Conservation (phyloP, 2,113 vertebrate species). For the Nycticryphes semicollaris region DNA sequence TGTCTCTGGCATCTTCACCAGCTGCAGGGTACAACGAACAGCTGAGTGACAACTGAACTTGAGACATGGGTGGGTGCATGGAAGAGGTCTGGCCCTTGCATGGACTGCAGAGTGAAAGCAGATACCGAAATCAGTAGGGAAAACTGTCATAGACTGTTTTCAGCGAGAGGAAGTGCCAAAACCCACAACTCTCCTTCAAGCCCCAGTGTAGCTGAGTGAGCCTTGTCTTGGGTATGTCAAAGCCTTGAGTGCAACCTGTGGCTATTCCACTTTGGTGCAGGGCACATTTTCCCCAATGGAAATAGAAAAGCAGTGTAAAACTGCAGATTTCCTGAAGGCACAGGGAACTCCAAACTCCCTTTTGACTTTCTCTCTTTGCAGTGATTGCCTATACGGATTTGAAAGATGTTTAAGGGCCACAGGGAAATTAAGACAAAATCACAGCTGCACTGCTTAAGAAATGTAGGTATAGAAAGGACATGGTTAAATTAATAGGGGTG, state of each 20-base stretch:
- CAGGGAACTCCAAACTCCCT: not conserved
- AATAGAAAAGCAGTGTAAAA: not conserved
- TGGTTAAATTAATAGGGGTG: conserved; percentile 59
- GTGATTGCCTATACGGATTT: not conserved
- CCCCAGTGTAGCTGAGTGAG: not conserved
- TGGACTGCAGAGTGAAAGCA: not conserved
- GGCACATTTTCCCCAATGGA: not conserved
- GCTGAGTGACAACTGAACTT: not conserved
- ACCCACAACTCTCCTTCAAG: not conserved
- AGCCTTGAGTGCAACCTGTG: not conserved
- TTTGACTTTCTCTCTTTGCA: not conserved
- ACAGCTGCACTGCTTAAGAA: conserved; percentile 36
- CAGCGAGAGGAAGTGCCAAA: rapidly evolving
- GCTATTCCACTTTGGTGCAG: not conserved
- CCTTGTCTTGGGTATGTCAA: not conserved
- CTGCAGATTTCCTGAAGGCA: not conserved
- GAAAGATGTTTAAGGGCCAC: conserved; percentile 9
- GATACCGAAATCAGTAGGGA: not conserved
- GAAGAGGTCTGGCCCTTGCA: not conserved
- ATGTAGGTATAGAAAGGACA: conserved; percentile 46
- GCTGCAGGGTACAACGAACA: not conserved
- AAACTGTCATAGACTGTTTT: not conserved
- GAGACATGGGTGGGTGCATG: not conserved
- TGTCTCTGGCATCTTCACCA: not conserved
- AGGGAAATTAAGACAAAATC: conserved; percentile 50